Base-by-base conservation (phyloP, 2,797 vertebrate genomes). In the Phylloscopus collybita region DNA sequence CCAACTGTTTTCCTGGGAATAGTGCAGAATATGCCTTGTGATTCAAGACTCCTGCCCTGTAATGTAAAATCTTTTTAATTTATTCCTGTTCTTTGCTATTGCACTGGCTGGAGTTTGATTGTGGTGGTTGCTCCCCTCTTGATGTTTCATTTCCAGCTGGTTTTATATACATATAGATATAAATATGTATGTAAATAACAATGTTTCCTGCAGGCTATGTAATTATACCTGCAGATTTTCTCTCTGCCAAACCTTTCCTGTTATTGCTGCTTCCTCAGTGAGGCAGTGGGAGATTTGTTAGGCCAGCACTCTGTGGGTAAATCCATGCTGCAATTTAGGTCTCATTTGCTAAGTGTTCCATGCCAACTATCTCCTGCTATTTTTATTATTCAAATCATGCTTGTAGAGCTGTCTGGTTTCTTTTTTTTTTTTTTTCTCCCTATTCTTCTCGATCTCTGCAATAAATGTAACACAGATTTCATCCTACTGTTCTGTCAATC, bases 281-380 rank as follows among this genome's bases (percentile, higher is more conserved):
- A 91, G 66, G 89, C 95, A 86, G 70, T 26, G 34, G 14, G 4
- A 69, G 86, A 40, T 88, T 26, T 38, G 76, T 74, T 45, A 83
- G 67, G 83, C 65, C 56, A 67, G 57, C 65, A 86, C 38, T 45
- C 74, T 13, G 19, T 17, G 79, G 78, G 30, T 72, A 81, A 92
- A 70, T 36, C 49, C 36, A 3, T 40, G 47, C 74, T 75, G 87
- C 79, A 92, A 7, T 91, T 92, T 73, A 80, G 29, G 14, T 82
- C 34, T 91, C n/a, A 75, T 93, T 87, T 92, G 78, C 87, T 87
- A 82, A 91, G 42, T 73, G 88, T 76, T 95, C 78, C 78, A 44
- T 76, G 56, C 74, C 84, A 71, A 6, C 44, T 76, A 21, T 85
- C 88, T 82, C 83, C 84, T 89, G 44, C 78, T 91, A 22, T 71